These are phyloP conservation scores for Pelecanoides urinatrix DNA, from an alignment of 2,113 vertebrate genomes.

Conservation along the genomic window DNA sequence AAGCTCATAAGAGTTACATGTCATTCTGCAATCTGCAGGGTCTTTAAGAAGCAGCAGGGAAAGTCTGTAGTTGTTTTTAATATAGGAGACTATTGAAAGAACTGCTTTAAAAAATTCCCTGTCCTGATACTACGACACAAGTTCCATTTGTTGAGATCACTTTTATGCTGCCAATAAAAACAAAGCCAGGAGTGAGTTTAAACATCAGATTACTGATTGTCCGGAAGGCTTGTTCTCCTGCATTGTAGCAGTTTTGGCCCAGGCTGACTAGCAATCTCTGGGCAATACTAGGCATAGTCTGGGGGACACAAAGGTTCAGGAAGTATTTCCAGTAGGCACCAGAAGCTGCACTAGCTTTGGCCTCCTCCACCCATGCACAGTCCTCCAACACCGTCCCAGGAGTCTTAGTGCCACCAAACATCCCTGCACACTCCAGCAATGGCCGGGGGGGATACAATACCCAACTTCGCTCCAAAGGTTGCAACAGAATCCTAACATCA, in stretches of 20 bases:
- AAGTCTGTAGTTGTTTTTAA: background rate
- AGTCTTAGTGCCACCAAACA: background rate
- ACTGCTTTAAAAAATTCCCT: background rate
- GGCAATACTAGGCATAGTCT: background rate
- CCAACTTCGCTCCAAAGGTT: background rate
- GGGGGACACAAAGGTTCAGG: background rate
- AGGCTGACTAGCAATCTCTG: background rate
- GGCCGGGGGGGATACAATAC: background rate
- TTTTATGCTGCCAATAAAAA: background rate
- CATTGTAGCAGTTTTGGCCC: background rate
- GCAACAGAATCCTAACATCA: background rate
- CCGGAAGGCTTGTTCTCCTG: background rate
- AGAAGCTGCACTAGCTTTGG: background rate
- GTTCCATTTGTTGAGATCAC: background rate
- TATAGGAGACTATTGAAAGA: background rate
- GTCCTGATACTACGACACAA: background rate
- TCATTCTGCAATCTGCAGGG: background rate
- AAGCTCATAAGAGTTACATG: background rate
- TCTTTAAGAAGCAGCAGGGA: background rate
- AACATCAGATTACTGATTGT: background rate
- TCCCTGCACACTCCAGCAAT: background rate
- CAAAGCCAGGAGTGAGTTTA: background rate
- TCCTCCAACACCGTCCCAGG: background rate
- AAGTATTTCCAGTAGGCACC: background rate
- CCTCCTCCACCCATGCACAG: background rate